Evolutionary conservation across 1,140 invertebrate species (phyloP), one percentile per base, ranked within the genome.

Genomic region (Ceratina australensis): DNA sequence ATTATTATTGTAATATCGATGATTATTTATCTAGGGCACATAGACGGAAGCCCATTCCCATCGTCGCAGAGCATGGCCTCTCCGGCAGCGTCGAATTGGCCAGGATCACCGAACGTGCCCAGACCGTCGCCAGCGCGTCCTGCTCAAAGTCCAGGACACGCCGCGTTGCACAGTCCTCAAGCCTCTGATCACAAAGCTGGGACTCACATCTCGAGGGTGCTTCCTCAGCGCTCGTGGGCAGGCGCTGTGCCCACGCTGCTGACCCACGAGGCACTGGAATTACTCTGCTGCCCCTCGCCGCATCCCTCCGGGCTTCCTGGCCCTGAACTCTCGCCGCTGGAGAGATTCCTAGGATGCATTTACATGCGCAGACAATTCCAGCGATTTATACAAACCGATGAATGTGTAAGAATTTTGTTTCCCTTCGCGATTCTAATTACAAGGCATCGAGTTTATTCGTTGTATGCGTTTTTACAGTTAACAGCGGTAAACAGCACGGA

Each of bases 331-430:
- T 95, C 95, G 65, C 96, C 95, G 0, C 90, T 99, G 18, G 98
- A 99, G 92, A 93, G 98, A 71, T 99, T 99, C 91, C 93, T 99
- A 18, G 97, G 98, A 26, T 98, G 98, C 89, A 96, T 97, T n/a
- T 98, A 97, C 88, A 96, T 99, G 94, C 93, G 96, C 42, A 92
- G 97, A 67, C 96, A 98, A 85, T 92, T 99, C 50, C 96, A 98
- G 86, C 93, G 97, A 47, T 96, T 96, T 76, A 96, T 98, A 52
- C 95, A 97, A 82, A 94, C 93, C 66, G 97, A 98, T 83, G 96
- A 97, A 61, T 93, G 93, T 12, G 95, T 97, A 86, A 92, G 94
- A 90, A 56, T 79, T 72, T 57, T 59, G 64, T 24, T 50, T 47
- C 26, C 66, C 57, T 52, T 2, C 50, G 5, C n/a, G 52, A 54